Evolutionary conservation across 35 echinoderm and acorn worm genomes (phyloP), one percentile per base, ranked within the genome.

Genomic region (Heliocidaris tuberculata): DNA sequence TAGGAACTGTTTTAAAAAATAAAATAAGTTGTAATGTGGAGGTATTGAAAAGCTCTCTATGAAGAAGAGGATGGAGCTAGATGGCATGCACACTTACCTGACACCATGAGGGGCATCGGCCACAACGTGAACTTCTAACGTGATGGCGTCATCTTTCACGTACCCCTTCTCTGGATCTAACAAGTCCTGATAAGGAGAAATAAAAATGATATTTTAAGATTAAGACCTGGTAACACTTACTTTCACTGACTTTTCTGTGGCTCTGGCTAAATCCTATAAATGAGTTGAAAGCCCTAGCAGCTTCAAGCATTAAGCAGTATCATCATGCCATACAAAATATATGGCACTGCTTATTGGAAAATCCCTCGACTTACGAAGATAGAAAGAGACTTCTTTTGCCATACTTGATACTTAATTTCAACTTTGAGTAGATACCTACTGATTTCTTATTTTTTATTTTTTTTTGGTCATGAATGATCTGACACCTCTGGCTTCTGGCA

Each of bases 91-190:
- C 31, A 70, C 95, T 95, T 86, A 99, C 98, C 98, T 99, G 60
- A 99, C 98, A 54, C 98, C 98, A 96, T 99, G 98, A 49, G 98
- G 98, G 27, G 98, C 98, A 96, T 99, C 97, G 35, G 97, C 97
- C 29, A 96, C 60, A 7, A 97, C 97, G 56, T 97, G 95, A 48
- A 97, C 98, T 50, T 99, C 98, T 85, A 99, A 86, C 27, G 96
- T 94, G 47, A 99, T 96, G 59, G 94, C 86, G 86, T 99, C 98
- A 94, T 99, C 98, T 47, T 97, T 97, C 50, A 97, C 95, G 93
- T 96, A 99, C 24, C 98, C 98, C 90, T 97, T 99, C 93, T 99
- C 98, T 93, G 96, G 96, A 95, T 99, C 98, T 32, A 99, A 32
- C 47, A 99, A 85, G 71, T 99, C 98, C 98, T 99, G 88, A 47